These are phyloP conservation scores for Lateolabrax maculatus DNA, from an alignment of 2,797 vertebrate species.

Conservation along the genomic window DNA sequence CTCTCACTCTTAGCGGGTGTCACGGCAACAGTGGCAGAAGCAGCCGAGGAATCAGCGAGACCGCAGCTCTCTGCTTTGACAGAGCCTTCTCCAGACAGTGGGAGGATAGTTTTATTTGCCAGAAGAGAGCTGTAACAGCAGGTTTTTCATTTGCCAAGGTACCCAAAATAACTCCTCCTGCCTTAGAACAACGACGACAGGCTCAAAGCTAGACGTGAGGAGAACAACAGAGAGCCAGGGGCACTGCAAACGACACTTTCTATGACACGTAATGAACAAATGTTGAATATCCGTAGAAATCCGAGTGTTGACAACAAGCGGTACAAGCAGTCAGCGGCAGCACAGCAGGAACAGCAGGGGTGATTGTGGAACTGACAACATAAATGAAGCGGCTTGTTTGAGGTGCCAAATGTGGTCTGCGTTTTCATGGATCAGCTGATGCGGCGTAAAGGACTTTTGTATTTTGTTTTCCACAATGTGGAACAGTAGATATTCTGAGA, in stretches of 20 bases:
- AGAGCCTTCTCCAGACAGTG: constrained; percentile 7
- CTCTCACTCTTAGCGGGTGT: constrained; percentile 13
- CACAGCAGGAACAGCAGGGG: constrained; percentile 25
- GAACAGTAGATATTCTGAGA: background rate
- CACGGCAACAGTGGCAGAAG: constrained; percentile 3
- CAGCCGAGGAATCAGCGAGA: background rate
- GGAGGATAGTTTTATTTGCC: constrained; percentile 19
- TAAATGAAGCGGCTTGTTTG: background rate
- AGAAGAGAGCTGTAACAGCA: constrained; percentile 15
- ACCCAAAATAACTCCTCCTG: constrained; percentile 46
- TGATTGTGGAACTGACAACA: constrained; percentile 1
- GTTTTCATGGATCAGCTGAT: constrained; percentile 4
- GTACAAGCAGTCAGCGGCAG: constrained; percentile 23
- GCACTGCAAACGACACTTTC: constrained; percentile 1
- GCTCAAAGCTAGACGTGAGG: constrained; percentile 21
- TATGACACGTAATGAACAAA: constrained; percentile 34
- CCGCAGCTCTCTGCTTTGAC: constrained; percentile 20
- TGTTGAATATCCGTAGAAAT: constrained; percentile 19
- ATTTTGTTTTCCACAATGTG: background rate
- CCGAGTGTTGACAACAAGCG: constrained; percentile 13
- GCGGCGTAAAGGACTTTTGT: background rate
- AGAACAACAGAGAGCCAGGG: constrained; percentile 24
- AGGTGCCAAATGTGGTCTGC: constrained; percentile 6
- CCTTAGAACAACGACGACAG: constrained; percentile 2
- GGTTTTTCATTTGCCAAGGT: constrained; percentile 28